These are phyloP conservation scores for Gallinago stenura DNA, from an alignment of 2,797 vertebrate species.

Conservation along the genomic window DNA sequence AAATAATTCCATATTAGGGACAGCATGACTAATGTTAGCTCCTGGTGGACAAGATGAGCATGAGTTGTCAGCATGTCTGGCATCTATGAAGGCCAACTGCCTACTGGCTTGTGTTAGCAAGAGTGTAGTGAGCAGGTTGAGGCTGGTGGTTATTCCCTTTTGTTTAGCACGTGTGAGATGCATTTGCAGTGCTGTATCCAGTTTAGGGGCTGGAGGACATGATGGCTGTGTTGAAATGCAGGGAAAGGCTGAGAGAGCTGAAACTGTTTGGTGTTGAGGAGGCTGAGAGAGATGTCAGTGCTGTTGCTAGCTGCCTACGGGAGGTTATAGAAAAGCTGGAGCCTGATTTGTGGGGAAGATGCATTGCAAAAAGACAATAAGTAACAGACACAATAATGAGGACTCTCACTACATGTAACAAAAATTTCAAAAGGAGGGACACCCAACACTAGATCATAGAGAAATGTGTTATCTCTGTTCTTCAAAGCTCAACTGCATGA, in stretches of 20 bases:
- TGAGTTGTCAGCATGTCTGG: not conserved
- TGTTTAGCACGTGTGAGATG: not conserved
- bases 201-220: not conserved
- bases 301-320: not conserved
- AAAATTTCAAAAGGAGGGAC: no score
- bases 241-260: not conserved
- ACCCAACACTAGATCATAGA: not conserved
- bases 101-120: not conserved
- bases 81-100: not conserved
- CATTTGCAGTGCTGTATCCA: not conserved
- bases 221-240: not conserved
- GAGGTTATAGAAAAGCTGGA: not conserved
- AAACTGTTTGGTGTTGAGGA: not conserved
- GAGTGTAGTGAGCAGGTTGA: not conserved
- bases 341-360: not conserved
- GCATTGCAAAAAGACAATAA: not conserved
- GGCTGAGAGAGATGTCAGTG: not conserved
- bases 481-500: not conserved
- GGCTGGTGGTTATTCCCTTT: not conserved
- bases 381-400: not conserved
- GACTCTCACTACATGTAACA: not conserved
- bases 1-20: not conserved
- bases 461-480: not conserved
- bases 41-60: not conserved
- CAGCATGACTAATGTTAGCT: not conserved